Conservation (phyloP, 2,113 vertebrate genomes). For the Mionectes macconnelli region DNA sequence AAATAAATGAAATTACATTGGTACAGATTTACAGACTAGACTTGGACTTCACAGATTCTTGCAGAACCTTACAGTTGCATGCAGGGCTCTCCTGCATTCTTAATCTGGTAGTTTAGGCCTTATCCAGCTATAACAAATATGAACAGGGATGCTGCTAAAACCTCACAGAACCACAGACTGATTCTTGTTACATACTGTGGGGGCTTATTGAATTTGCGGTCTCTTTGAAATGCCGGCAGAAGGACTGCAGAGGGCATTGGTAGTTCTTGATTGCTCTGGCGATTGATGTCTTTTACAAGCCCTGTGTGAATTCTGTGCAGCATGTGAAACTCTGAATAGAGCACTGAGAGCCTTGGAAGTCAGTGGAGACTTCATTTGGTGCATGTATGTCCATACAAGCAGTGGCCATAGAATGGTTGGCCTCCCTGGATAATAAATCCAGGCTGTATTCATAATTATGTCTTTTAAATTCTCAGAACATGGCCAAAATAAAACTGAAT, state of each 20-base stretch:
- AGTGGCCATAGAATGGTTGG: background rate
- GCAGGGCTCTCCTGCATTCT: background rate
- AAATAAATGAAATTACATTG: background rate
- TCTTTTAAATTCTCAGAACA: background rate
- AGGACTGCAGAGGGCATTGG: background rate
- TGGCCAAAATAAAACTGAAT: background rate
- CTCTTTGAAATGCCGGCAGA: background rate
- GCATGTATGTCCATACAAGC: background rate
- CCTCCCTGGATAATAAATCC: background rate
- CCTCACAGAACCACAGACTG: background rate
- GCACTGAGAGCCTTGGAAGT: background rate
- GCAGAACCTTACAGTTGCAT: background rate
- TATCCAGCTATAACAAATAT: background rate
- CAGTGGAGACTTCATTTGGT: background rate
- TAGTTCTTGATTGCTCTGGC: background rate
- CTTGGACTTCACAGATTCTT: background rate
- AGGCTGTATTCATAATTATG: background rate
- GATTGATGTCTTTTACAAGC: background rate
- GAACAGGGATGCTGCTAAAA: background rate
- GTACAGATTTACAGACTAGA: background rate
- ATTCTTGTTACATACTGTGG: background rate
- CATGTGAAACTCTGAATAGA: background rate
- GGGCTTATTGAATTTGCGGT: background rate
- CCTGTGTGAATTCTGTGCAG: background rate
- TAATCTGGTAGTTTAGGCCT: background rate